Conservation (phyloP, 1,140 invertebrate genomes). For the Drosophila suzukii region DNA sequence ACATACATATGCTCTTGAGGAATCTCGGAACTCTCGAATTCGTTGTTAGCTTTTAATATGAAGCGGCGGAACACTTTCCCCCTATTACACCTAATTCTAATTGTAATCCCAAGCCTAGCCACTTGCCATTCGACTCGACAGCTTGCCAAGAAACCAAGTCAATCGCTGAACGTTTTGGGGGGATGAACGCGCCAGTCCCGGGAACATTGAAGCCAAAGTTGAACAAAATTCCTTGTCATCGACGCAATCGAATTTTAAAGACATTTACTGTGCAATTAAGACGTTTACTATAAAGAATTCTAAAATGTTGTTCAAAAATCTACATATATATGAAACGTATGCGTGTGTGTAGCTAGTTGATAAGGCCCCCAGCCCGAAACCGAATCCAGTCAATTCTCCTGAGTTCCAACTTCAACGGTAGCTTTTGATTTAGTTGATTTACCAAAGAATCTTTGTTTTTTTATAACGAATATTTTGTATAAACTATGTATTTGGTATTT, state of each 20-base stretch:
- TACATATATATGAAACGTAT: constrained; percentile 36
- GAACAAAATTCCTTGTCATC: constrained; percentile 61
- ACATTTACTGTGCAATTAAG: constrained; percentile 64
- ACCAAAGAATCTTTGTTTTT: constrained; percentile 71
- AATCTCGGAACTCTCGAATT: constrained; percentile 72
- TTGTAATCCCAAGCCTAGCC: constrained; percentile 40
- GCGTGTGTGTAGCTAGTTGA: constrained; percentile 47
- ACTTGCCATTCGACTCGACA: constrained; percentile 42
- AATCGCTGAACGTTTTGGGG: constrained; percentile 17
- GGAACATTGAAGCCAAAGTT: constrained; percentile 67
- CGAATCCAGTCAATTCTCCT: constrained; percentile 56
- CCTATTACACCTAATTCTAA: constrained; percentile 30
- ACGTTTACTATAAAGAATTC: constrained; percentile 58
- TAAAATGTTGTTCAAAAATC: constrained; percentile 73
- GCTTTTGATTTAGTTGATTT: constrained; percentile 60
- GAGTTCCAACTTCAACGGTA: constrained; percentile 41
- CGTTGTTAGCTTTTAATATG: constrained; percentile 64
- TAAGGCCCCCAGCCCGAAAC: constrained; percentile 48
- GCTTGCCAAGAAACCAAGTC: constrained; percentile 67
- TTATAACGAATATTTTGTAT: constrained; percentile 35
- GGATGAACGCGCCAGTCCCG: constrained; percentile 1
- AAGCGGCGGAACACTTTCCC: constrained; percentile 28
- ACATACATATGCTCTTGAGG: constrained; percentile 70
- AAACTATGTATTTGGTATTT: constrained; percentile 46
- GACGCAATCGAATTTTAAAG: constrained; percentile 65